Evolutionary conservation across 2,113 vertebrate genomes (phyloP), one percentile per base, ranked within the genome.

Genomic region (Panthera leo): DNA sequence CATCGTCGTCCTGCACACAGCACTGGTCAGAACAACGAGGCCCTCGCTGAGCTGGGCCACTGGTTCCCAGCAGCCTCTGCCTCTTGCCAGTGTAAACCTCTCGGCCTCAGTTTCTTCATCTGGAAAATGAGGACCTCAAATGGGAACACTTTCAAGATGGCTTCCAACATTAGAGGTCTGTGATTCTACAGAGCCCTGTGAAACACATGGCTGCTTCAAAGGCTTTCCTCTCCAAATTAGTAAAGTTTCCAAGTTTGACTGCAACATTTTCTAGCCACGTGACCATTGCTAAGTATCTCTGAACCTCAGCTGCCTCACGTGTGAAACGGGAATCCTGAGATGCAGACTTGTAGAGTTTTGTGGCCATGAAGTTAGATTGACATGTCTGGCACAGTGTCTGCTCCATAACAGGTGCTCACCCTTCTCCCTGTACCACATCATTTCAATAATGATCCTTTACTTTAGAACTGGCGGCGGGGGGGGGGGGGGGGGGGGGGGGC

Each of bases 391-490:
- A 21, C 18, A 19, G n/a, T 7, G 7, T 39, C 67, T 76, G 42
- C 14, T 58, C 21, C n/a, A 5, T 2, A 11, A 8, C 7, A 67
- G 29, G 34, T 83, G 53, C 10, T 48, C 65, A 29, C 0, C 1
- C 4, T 31, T 48, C 31, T 25, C 31, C 31, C 53, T 36, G 3
- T 5, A 34, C 1, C 5, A 36, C 1, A 4, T 31, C 29, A 1
- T 58, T 55, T 55, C 27, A 27, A 48, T 25, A 65, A 75, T 7
- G 9, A 76, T 27, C 11, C 1, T 23, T 67, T 48, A 10, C 65
- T 68, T 78, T 91, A 25, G 31, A 5, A 34, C 1, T 3, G 67
- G 45, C 45, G 0, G 42, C 1, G 7, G 42, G 5, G 5, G 42
- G 36, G 36, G 36, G 36, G n/a, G n/a, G 36, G 36, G 39, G 4